These are phyloP conservation scores for Linnaemya tessellans DNA, from an alignment of 2,888 invertebrate species.

Conservation along the genomic window DNA sequence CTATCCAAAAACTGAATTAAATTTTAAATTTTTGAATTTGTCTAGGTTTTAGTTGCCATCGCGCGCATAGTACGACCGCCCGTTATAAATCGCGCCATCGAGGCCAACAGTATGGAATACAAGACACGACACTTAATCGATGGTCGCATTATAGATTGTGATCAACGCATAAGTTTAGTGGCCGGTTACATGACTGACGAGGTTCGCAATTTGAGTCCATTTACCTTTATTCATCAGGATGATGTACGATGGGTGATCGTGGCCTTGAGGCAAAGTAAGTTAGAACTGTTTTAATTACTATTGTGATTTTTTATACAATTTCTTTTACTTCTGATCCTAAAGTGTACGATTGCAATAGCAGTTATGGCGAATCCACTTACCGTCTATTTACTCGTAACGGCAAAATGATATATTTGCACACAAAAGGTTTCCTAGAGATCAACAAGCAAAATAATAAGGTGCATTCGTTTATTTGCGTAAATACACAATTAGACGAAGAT, in stretches of 20 bases:
- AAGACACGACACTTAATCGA: slow-evolving; percentile 94
- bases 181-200: slow-evolving; percentile 95
- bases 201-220: slow-evolving; percentile 93
- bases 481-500: slow-evolving; percentile 89
- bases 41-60: slow-evolving; percentile 86
- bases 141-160: slow-evolving; percentile 94
- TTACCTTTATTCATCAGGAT: slow-evolving; percentile 94
- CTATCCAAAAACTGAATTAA: background rate
- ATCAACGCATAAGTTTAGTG: slow-evolving; percentile 94
- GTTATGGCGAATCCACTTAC: slow-evolving; percentile 94
- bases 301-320: background rate
- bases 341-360: slow-evolving; percentile 94
- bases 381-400: slow-evolving; percentile 91
- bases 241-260: slow-evolving; percentile 95
- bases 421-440: slow-evolving; percentile 92
- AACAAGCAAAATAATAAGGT: slow-evolving; percentile 90
- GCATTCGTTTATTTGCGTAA: slow-evolving; percentile 94
- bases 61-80: slow-evolving; percentile 89
- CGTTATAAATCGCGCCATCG: slow-evolving; percentile 87
- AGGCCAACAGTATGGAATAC: slow-evolving; percentile 92
- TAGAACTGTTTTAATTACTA: background rate
- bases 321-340: slow-evolving; percentile 60
- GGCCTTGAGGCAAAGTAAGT: slow-evolving; percentile 92
- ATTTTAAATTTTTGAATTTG: background rate
- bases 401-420: slow-evolving; percentile 92